A percentile compares a stretch with the other conserved stretches of the same genome.
Conservation (phyloP, 2,113 vertebrate genomes). For the Pogonocichla stellata region DNA sequence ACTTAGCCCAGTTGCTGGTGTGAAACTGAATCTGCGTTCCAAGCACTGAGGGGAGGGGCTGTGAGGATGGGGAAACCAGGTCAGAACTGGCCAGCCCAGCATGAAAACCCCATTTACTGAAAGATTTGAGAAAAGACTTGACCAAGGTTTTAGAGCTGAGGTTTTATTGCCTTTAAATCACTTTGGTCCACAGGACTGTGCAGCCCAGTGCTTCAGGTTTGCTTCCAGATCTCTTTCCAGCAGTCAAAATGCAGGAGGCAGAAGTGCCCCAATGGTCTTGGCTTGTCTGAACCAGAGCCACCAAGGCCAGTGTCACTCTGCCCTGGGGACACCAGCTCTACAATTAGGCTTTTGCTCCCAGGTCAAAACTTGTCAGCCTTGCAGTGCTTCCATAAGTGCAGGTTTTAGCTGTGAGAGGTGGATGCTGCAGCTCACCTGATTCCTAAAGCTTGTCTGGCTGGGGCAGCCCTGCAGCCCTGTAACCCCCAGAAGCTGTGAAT, state of each 20-base stretch:
- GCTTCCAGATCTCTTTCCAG: neutral
- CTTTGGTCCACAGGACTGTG: neutral
- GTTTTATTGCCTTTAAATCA: neutral
- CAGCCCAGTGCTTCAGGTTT: neutral
- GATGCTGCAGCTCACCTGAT: neutral
- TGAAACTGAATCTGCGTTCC: neutral
- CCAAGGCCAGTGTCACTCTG: neutral
- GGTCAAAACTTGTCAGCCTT: neutral
- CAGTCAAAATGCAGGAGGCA: neutral
- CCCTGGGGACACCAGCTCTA: neutral
- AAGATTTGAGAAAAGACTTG: neutral
- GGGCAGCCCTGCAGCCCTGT: neutral
- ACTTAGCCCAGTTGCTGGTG: slow-evolving; percentile 29
- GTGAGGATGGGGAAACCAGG: neutral
- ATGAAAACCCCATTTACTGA: neutral
- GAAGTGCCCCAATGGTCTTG: neutral
- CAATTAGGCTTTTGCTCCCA: neutral
- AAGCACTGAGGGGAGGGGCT: neutral
- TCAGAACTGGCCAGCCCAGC: neutral
- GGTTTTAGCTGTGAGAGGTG: neutral
- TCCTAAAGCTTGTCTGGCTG: neutral
- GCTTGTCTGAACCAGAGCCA: neutral
- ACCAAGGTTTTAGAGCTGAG: neutral
- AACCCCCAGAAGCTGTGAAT: neutral
- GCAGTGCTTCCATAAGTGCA: neutral